These are phyloP conservation scores for Artemisiospiza belli DNA, from an alignment of 2,113 vertebrate species.

Conservation along the genomic window DNA sequence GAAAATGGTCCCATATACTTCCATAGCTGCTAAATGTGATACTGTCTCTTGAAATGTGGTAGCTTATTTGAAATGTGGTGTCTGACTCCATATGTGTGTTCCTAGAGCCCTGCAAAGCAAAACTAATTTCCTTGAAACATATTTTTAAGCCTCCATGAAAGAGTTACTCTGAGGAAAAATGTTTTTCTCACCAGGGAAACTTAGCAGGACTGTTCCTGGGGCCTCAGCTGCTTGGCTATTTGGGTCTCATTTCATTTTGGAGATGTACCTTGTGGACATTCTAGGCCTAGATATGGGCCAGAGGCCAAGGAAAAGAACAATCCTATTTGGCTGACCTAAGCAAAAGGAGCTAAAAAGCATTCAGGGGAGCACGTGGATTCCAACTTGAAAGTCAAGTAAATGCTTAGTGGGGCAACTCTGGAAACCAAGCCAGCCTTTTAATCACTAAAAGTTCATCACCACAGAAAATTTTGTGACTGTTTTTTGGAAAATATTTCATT, in stretches of 20 bases:
- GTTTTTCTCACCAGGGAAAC: not conserved
- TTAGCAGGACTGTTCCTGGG: not conserved
- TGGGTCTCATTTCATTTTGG: not conserved
- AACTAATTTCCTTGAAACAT: not conserved
- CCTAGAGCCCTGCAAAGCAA: not conserved
- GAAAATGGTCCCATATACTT: not conserved
- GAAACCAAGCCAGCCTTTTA: not conserved
- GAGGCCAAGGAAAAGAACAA: not conserved
- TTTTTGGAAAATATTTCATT: not conserved
- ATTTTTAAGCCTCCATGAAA: not conserved
- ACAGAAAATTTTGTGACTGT: not conserved
- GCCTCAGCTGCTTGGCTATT: not conserved
- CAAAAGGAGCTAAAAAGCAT: not conserved
- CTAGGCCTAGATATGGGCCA: not conserved
- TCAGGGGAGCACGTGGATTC: not conserved
- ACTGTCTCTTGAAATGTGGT: fast-evolving
- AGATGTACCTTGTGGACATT: not conserved
- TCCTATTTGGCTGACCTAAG: not conserved
- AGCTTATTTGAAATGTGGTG: not conserved
- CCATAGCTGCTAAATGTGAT: not conserved
- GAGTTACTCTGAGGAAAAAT: not conserved
- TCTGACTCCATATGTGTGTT: not conserved
- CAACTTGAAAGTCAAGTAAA: not conserved
- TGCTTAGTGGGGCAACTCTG: not conserved
- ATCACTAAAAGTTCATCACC: not conserved